Base-by-base conservation (phyloP, 2,888 invertebrate genomes). In the Nemapogon koenigi region DNA sequence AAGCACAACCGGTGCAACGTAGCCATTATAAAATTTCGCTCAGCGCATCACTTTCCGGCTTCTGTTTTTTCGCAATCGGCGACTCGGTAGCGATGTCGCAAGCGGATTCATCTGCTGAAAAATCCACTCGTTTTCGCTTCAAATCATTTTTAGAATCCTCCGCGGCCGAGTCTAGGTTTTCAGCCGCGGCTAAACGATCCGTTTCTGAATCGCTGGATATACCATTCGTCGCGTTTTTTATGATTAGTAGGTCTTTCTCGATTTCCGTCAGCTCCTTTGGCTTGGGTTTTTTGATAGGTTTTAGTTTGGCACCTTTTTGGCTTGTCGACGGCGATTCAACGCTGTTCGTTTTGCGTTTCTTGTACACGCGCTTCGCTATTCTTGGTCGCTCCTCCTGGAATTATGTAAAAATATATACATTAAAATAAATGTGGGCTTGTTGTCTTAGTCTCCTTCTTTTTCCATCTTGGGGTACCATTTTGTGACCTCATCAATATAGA, bases 181-280 rank as follows among this genome's bases (percentile, higher is more conserved):
- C 45, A n/a, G n/a, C n/a, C n/a, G n/a, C n/a, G n/a, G n/a, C n/a
- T n/a, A n/a, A n/a, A n/a, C n/a, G n/a, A n/a, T n/a, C n/a, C n/a
- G 53, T 49, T 16, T 75, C 72, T 0, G 59, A 57, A 29, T 72
- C 69, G 14, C 66, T 73, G 0, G 69, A 66, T 1, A 63, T 39
- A 1, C 57, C 53, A 30, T 55, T 67, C 0, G 69, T 68, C 0
- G 76, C 79, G 14, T 54, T 73, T 37, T 63, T 64, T 2, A 79
- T 79, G 1, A 76, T 75, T 0, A 75, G 43, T 0, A 78, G 48
- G 41, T 78, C 78, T 41, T 75, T 73, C 37, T 78, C 78, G 1
- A 78, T 70, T 16, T 76, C 76, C 0, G 71, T 69, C 1, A 76
- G 47, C 37, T 73, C 70, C 43, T 56, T 57, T 0, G 69, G 69